Base-by-base conservation (phyloP, 2,797 vertebrate genomes). In the Acipenser transmontanus region DNA sequence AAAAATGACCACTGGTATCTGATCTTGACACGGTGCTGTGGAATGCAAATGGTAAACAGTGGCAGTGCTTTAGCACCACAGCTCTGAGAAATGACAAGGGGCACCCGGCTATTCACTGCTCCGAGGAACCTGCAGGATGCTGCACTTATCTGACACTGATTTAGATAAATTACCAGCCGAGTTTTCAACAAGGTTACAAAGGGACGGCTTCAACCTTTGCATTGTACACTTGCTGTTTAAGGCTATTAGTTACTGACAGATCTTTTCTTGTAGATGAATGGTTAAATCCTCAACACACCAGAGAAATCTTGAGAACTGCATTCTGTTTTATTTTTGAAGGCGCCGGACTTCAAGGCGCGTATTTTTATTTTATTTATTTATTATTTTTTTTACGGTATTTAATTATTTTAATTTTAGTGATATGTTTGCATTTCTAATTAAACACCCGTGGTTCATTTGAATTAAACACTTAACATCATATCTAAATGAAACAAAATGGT, bases 91-190 rank as follows among this genome's bases (percentile, higher is more conserved):
- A 78, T 82, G 84, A 81, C 74, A 82, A 78, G 78, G 77, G 82
- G 80, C 73, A 72, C 70, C 70, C 74, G 76, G 77, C 78, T 73
- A 65, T 71, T 63, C 65, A 70, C 66, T 71, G 74, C 48, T 64
- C 76, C 74, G 73, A 81, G 76, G 59, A 77, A 80, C 78, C 87
- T 67, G 80, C 87, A 85, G 85, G 89, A 88, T 78, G 83, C 80
- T 73, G 82, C 69, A 50, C 72, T 65, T 63, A 76, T 78, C 72
- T 88, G 87, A 85, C 89, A 85, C 85, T 91, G 85, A 94, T 91
- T 88, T 84, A 91, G 93, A 94, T 84, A 86, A 92, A 95, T 85
- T 77, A 84, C 82, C 73, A 17, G 49, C 51, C 49, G 71, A 77
- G 73, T 70, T 72, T 72, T 75, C 72, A 66, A 66, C 75, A 11